A percentile compares a stretch with the other conserved stretches of the same genome.
Conservation (phyloP, 2,113 vertebrate species). For the Aegotheles bennettii region DNA sequence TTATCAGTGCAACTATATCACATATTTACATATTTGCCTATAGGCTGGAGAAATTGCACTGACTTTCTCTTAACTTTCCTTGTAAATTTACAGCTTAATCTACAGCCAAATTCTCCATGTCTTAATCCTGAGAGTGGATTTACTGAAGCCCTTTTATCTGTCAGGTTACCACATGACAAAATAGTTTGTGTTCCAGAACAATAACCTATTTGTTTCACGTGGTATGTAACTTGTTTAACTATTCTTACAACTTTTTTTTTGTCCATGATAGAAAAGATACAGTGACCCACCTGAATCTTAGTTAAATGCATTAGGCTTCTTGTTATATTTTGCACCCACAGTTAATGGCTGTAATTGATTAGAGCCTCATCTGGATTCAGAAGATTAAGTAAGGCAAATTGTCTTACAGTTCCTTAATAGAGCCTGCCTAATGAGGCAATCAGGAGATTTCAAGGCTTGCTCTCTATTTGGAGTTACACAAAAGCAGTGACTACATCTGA, state of each 20-base stretch:
- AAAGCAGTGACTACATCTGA: neutral
- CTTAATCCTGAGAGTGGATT: neutral
- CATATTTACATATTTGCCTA: neutral
- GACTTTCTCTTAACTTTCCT: neutral
- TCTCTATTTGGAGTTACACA: slow-evolving; percentile 20
- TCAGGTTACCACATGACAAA: neutral
- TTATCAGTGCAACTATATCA: neutral
- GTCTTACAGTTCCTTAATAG: slow-evolving; percentile 68
- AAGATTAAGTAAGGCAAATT: slow-evolving; percentile 70
- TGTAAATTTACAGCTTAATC: neutral
- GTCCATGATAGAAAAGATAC: neutral
- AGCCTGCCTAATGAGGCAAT: slow-evolving; percentile 64
- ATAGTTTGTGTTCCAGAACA: neutral
- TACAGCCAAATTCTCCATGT: neutral
- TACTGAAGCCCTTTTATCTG: neutral
- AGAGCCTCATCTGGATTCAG: slow-evolving; percentile 64
- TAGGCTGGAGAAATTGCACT: neutral
- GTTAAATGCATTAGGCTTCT: neutral
- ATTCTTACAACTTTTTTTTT: neutral
- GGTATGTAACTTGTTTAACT: neutral
- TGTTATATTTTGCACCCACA: slow-evolving; percentile 57
- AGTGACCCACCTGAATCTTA: neutral
- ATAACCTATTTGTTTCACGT: neutral
- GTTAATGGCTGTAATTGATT: slow-evolving; percentile 71
- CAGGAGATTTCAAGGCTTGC: slow-evolving; percentile 64